Evolutionary conservation across 2,113 vertebrate species (phyloP).

Genomic region (Monopterus albus): DNA sequence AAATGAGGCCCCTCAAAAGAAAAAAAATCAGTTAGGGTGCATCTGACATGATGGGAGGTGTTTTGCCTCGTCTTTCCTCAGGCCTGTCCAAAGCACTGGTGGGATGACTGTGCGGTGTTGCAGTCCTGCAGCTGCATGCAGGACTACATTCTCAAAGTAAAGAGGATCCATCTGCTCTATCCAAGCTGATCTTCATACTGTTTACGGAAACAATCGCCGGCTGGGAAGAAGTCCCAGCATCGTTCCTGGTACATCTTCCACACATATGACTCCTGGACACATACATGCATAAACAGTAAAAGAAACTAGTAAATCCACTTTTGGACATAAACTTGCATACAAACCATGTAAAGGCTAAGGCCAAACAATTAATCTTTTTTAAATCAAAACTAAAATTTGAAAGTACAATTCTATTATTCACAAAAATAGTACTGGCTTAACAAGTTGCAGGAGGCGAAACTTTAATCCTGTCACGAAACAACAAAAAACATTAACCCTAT

Average conservation of each 20-base stretch:
- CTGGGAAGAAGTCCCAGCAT: conserved; percentile 98
- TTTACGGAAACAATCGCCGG: conserved; percentile 98
- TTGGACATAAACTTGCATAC: too few species aligned
- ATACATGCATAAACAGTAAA: conserved; percentile 8
- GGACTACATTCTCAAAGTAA: conserved; percentile 38
- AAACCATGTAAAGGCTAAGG: too few species aligned
- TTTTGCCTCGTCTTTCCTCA: conserved; percentile 39
- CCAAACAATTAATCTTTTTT: too few species aligned
- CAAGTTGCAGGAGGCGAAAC: too few species aligned
- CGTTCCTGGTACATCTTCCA: conserved; percentile 99
- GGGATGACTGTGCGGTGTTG: conserved; percentile 16
- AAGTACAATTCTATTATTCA: too few species aligned
- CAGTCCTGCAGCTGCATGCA: conserved; percentile 39
- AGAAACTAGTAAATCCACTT: too few species aligned
- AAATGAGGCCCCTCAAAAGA: too few species aligned
- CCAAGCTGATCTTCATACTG: conserved; percentile 98
- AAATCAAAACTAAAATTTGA: background rate
- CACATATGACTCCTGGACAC: conserved; percentile 93
- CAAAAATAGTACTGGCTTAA: too few species aligned
- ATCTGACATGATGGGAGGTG: conserved; percentile 16
- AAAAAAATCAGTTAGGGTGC: too few species aligned
- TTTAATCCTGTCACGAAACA: too few species aligned
- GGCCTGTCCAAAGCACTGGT: conserved; percentile 27
- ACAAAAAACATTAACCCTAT: too few species aligned
- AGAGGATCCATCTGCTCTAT: conserved; percentile 69